Evolutionary conservation across 2,113 vertebrate genomes (phyloP), one percentile per base, ranked within the genome.

Genomic region (Empidonax traillii): DNA sequence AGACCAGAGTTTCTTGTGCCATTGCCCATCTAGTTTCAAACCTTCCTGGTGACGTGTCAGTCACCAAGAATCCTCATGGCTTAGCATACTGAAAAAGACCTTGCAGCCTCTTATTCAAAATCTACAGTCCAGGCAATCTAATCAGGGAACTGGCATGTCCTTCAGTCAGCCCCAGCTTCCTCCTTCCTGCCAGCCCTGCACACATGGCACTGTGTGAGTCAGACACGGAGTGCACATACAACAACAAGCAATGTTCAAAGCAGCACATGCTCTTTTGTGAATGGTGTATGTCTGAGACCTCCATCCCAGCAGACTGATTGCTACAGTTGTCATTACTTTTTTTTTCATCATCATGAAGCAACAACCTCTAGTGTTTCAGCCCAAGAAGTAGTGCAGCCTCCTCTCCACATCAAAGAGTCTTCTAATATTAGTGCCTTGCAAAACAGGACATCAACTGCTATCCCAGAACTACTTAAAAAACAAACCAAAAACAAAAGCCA

Each of bases 401-500:
- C 31, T 85, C 58, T 75, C 80, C 86, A 76, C 75, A 90, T 94
- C 85, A 90, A 66, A 85, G 63, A 78, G n/a, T 41, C 68, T 49
- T 66, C 77, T 44, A 61, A 86, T 71, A 97, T 66, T 67, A 83
- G 76, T 46, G 81, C 56, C 31, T 91, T 88, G 82, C 92, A 47
- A 80, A 89, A 94, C 59, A 94, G 90, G 82, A 96, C 96, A 94
- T 90, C 31, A 71, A 78, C 59, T 92, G 39, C 81, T 92, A 61
- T 49, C 61, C 69, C 91, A 90, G 77, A 87, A 39, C 47, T 86
- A 66, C 91, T 89, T 92, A 90, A 85, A 93, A 90, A 93, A 80
- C 84, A 93, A 93, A 86, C 41, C 22, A 83, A 95, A 96, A 96
- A 76, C 85, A 96, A 97, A 87, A 56, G 65, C 47, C 85, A 89